A percentile compares a stretch with the other conserved stretches of the same genome.
phyloP scores from a whole-genome alignment of 2,888 invertebrate species.

The Priapulus caudatus region DNA sequence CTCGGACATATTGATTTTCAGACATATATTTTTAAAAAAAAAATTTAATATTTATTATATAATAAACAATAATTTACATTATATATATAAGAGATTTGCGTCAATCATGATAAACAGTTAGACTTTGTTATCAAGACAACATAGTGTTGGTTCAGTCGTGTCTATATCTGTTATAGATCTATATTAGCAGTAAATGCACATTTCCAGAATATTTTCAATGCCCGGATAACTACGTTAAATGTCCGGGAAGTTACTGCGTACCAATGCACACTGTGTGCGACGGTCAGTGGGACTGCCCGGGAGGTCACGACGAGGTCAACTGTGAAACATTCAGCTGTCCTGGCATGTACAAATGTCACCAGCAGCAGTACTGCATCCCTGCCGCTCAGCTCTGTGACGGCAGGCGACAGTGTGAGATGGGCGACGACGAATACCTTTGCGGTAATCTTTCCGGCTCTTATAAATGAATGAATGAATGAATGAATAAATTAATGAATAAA shows the following conservation, averaged over 20 bases:
- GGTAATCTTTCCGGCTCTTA: constrained; percentile 16
- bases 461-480: too few relatives aligned
- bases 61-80: neutral
- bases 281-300: constrained; percentile 27
- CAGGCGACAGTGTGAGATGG: constrained; percentile 25
- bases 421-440: constrained; percentile 29
- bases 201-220: constrained; percentile 24
- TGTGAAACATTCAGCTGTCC: constrained; percentile 24
- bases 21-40: neutral
- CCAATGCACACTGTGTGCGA: constrained; percentile 27
- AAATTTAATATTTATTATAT: neutral
- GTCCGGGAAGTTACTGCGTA: constrained; percentile 28
- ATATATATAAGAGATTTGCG: constrained; percentile 2
- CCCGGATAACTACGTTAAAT: constrained; percentile 26
- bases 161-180: too few relatives aligned
- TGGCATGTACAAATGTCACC: constrained; percentile 27
- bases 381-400: constrained; percentile 27
- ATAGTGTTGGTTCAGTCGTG: too few relatives aligned
- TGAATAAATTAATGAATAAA: too few relatives aligned
- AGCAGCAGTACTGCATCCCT: constrained; percentile 26
- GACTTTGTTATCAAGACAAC: too few relatives aligned
- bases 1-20: too few relatives aligned
- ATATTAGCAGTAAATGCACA: too few relatives aligned
- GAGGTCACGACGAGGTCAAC: constrained; percentile 26
- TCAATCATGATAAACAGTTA: too few relatives aligned